Evolutionary conservation across 2,113 vertebrate genomes (phyloP).

Genomic region (Apeltes quadracus): DNA sequence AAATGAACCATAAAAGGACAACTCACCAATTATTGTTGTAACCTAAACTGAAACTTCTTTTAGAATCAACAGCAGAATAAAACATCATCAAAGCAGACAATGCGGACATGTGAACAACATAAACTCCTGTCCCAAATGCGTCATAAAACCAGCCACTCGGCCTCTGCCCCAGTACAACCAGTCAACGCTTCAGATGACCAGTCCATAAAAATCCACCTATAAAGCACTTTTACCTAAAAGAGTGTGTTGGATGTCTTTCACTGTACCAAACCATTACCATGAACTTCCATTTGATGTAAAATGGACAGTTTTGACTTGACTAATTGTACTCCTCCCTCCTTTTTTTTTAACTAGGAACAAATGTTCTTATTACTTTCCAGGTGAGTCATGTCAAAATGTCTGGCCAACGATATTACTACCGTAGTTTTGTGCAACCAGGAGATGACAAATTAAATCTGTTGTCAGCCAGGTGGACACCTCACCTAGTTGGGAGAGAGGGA

Average conservation of each 20-base stretch:
- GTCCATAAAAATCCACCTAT: too few relatives aligned
- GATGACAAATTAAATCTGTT: constrained; percentile 35
- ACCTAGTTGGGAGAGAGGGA: constrained; percentile 49
- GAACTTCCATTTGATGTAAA: too few relatives aligned
- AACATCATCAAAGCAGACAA: not conserved
- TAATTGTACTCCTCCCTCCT: not conserved
- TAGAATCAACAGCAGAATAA: not conserved
- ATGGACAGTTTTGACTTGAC: not conserved
- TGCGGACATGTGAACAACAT: too few relatives aligned
- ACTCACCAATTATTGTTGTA: not conserved
- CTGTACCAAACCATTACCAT: too few relatives aligned
- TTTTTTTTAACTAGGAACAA: constrained; percentile 3
- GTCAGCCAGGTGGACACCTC: constrained; percentile 46
- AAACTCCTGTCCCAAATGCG: too few relatives aligned
- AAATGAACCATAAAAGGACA: not conserved
- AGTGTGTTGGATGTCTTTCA: too few relatives aligned
- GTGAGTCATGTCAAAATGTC: constrained; percentile 46
- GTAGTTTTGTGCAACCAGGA: constrained; percentile 34
- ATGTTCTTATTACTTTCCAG: constrained; percentile 6
- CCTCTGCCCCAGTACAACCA: too few relatives aligned
- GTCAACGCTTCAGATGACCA: too few relatives aligned
- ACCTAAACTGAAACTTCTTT: not conserved
- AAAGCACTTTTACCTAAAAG: too few relatives aligned
- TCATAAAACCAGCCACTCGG: too few relatives aligned
- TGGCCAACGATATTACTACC: constrained; percentile 12